Evolutionary conservation across 2,797 vertebrate genomes (phyloP), one percentile per base, ranked within the genome.

Genomic region (Notolabrus celidotus): DNA sequence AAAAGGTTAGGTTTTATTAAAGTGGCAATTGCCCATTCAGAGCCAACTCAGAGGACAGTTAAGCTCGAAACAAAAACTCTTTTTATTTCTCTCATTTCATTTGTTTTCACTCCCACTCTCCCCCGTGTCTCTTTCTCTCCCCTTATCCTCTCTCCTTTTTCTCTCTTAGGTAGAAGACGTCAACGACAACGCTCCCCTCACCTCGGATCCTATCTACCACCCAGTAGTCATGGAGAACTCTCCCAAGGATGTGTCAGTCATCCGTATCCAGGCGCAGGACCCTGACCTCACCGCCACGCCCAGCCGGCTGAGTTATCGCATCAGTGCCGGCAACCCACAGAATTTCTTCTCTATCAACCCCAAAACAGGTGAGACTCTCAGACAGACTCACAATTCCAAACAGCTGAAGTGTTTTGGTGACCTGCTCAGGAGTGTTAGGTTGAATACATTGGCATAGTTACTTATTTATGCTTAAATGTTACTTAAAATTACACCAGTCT

Each of bases 311-410:
- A 95, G 87, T 45, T 99, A 97, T 77, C 94, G 96, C 76, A 99
- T 99, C 90, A 96, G 95, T 14, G 97, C 97, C 33, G 98, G 98
- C 79, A 99, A 99, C 87, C 98, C 98, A 3, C 97, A 99, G 93
- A 99, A 99, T 77, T 99, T 99, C 91, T 99, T 99, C 78, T 93
- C 93, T 36, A 98, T 99, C 84, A 96, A 97, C 81, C 84, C 94
- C 50, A 98, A 95, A 94, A 98, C 97, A 94, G 98, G 98, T 97
- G 64, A 95, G 89, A 71, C 23, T 27, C 12, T 25, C 38, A 43
- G 5, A 23, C 45, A 58, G 12, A 41, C 22, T 17, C 17, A n/a
- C 2, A 1, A 43, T 47, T 33, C 14, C 5, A 12, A 42, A 51
- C 20, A 7, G 56, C 5, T 17, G 9, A 20, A 11, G 50, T 2